phyloP scores from a whole-genome alignment of 2,888 invertebrate genomes.

The Drosophila subsilvestris region DNA sequence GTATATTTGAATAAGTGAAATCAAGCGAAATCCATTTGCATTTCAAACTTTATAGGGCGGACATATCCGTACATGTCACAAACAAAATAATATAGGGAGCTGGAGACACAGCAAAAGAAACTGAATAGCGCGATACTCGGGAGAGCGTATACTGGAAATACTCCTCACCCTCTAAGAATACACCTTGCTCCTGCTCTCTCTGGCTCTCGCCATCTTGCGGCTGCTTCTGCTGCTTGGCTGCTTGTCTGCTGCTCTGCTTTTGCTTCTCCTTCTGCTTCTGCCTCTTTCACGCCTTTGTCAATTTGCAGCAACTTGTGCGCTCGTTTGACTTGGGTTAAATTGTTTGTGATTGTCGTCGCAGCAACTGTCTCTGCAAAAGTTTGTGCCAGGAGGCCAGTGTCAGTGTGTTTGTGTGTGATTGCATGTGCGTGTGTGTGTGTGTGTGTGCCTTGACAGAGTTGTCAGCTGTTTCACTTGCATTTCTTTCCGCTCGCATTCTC shows the following conservation, averaged over 20 bases:
- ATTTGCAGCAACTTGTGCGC: constrained; percentile 80
- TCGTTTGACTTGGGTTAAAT: constrained; percentile 81
- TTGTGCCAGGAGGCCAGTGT: constrained; percentile 11
- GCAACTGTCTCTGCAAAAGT: constrained; percentile 31
- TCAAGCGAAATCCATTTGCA: no score
- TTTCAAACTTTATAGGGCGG: no score
- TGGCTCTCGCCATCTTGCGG: constrained; percentile 16
- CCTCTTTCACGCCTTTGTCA: constrained; percentile 74
- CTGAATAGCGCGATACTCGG: background rate
- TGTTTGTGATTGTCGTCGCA: constrained; percentile 76
- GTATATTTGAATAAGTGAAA: no score
- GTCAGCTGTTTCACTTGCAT: constrained; percentile 77
- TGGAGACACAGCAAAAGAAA: background rate
- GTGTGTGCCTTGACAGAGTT: constrained; percentile 60
- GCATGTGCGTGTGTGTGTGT: constrained; percentile 29
- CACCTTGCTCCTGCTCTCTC: constrained; percentile 8
- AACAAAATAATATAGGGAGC: background rate
- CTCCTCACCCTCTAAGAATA: background rate
- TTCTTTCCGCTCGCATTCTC: constrained; percentile 23
- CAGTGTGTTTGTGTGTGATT: constrained; percentile 9
- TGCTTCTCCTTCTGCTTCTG: constrained; percentile 25
- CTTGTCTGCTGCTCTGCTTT: constrained; percentile 19
- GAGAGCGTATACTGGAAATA: background rate
- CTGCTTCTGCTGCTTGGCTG: constrained; percentile 15
- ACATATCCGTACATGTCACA: no score